phyloP scores from a whole-genome alignment of 2,888 invertebrate genomes.

The Andricus quercusramuli region DNA sequence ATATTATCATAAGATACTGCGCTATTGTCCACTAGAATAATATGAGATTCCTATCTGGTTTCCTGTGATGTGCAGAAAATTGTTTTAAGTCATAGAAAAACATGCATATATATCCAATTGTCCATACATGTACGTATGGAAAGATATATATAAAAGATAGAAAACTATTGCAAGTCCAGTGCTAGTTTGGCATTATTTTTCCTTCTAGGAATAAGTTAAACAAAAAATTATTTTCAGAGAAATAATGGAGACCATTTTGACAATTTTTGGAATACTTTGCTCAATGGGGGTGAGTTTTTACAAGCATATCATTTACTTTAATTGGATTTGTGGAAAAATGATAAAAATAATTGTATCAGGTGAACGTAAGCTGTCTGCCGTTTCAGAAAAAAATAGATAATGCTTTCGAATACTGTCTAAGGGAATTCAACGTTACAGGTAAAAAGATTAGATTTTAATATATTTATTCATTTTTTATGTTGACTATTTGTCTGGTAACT shows the following conservation, averaged over 20 bases:
- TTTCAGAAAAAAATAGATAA: conserved; percentile 3
- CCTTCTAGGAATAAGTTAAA: background rate
- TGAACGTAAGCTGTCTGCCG: background rate
- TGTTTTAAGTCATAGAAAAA: background rate
- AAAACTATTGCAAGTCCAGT: background rate
- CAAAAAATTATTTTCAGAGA: background rate
- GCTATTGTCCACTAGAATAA: conserved; percentile 12
- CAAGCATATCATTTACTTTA: background rate
- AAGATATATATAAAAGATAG: conserved; percentile 26
- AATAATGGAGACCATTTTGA: conserved; percentile 13
- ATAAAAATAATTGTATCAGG: background rate
- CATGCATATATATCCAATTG: background rate
- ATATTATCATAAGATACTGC: background rate
- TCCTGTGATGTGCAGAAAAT: conserved; percentile 18
- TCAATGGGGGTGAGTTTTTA: background rate
- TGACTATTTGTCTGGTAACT: background rate
- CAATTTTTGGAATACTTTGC: background rate
- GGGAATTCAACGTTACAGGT: conserved; percentile 9
- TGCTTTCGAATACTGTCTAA: conserved; percentile 9
- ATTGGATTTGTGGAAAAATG: background rate
- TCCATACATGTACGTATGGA: background rate
- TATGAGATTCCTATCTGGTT: conserved; percentile 19
- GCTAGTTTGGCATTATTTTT: background rate
- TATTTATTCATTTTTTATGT: background rate
- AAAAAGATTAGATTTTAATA: background rate